Percentiles rank a stretch among this genome's conserved stretches.
These are phyloP conservation scores for Gisinianus flammeolus DNA, from an alignment of 2,888 invertebrate species.

Conservation along the genomic window DNA sequence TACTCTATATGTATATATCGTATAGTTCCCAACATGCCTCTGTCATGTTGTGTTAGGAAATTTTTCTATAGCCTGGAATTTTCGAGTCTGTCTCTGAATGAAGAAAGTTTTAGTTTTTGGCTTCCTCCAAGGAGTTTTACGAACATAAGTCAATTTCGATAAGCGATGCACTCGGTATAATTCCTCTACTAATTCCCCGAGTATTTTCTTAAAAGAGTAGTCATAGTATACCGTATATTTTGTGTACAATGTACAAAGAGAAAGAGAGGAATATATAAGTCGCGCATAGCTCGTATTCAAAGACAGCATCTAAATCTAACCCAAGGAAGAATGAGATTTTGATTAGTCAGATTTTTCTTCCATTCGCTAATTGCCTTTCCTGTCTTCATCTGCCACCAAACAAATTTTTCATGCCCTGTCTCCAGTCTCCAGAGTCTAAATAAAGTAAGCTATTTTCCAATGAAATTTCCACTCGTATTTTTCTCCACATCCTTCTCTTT, in stretches of 20 bases:
- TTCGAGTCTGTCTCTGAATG: background rate
- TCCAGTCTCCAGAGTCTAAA: background rate
- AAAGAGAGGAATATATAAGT: background rate
- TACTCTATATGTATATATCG: background rate
- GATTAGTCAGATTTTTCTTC: constrained; percentile 25
- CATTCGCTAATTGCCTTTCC: constrained; percentile 41
- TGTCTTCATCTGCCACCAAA: constrained; percentile 13
- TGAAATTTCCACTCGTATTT: background rate
- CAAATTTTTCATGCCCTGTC: constrained; percentile 33
- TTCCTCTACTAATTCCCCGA: background rate
- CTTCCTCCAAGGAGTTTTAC: background rate
- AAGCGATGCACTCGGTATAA: background rate
- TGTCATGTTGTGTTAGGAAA: background rate
- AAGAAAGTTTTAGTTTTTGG: background rate
- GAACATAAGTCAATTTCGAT: constrained; percentile 16
- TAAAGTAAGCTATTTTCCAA: background rate
- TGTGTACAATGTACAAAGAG: background rate
- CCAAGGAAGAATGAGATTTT: background rate
- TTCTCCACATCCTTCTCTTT: background rate
- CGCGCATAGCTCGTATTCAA: background rate
- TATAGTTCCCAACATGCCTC: background rate
- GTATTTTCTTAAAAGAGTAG: no score
- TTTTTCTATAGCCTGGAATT: background rate
- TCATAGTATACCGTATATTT: background rate
- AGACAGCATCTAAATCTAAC: background rate